These are phyloP conservation scores for Oikopleura albicans DNA, from an alignment of 23 tunicate species.

Conservation along the genomic window DNA sequence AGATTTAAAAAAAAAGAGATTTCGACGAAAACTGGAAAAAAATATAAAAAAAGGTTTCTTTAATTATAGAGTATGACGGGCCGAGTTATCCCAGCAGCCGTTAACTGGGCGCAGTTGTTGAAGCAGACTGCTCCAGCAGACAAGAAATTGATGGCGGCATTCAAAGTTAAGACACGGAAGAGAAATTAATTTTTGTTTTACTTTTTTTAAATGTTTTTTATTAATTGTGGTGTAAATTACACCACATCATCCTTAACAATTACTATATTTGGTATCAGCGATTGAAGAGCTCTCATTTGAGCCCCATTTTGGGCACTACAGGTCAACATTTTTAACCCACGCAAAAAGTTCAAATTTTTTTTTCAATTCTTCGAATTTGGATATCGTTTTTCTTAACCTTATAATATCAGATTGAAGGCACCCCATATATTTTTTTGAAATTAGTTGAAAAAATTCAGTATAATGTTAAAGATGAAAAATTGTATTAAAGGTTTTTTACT, in stretches of 20 bases:
- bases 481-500: too few species aligned
- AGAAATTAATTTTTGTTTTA: background rate
- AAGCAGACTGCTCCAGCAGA: conserved; percentile 45
- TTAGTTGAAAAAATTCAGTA: too few species aligned
- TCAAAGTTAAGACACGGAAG: conserved; percentile 45
- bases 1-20: background rate
- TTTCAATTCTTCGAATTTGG: too few species aligned
- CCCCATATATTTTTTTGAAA: too few species aligned
- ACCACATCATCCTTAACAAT: background rate
- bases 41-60: background rate
- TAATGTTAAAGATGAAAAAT: too few species aligned
- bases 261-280: background rate
- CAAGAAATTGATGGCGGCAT: conserved; percentile 34
- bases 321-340: background rate
- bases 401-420: too few species aligned
- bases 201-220: too few species aligned
- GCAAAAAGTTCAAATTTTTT: too few species aligned
- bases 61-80: background rate
- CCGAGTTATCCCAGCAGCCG: conserved; percentile 21
- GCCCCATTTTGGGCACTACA: background rate
- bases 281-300: background rate
- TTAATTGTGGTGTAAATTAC: too few species aligned
- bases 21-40: background rate
- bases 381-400: too few species aligned
- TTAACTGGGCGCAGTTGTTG: conserved; percentile 52